Evolutionary conservation across 2,113 vertebrate species (phyloP).

Genomic region (Myotis lucifugus): DNA sequence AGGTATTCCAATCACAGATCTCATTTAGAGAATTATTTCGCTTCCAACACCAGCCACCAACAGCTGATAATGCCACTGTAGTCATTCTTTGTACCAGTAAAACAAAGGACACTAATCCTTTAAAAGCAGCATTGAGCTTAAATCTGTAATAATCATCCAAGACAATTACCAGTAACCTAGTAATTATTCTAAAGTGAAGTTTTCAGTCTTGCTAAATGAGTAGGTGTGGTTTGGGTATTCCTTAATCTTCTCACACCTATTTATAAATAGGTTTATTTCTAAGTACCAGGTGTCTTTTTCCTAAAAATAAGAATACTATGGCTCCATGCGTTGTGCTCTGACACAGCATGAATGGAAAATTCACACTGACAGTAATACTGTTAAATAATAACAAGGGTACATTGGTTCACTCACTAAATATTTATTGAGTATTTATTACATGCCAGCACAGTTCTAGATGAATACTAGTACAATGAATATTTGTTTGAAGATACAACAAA

Average conservation of each 20-base stretch:
- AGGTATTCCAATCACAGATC: constrained; percentile 62
- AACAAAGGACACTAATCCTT: constrained; percentile 42
- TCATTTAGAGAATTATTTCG: constrained; percentile 70
- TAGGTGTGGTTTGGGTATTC: neutral
- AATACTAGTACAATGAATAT: neutral
- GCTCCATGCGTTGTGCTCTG: neutral
- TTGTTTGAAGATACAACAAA: neutral
- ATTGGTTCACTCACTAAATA: neutral
- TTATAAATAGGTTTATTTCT: constrained; percentile 53
- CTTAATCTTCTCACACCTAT: constrained; percentile 37
- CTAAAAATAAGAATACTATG: constrained; percentile 25
- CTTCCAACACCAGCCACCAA: constrained; percentile 16
- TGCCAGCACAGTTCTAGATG: neutral
- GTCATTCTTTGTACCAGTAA: constrained; percentile 55
- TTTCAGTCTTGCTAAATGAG: constrained; percentile 25
- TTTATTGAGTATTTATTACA: neutral
- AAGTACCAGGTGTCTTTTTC: neutral
- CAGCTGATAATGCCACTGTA: constrained; percentile 52
- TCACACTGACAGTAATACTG: neutral
- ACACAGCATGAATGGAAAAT: neutral
- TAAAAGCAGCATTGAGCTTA: constrained; percentile 62
- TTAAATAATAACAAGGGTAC: neutral
- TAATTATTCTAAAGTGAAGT: constrained; percentile 59
- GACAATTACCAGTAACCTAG: neutral
- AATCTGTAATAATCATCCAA: constrained; percentile 41